Base-by-base conservation (phyloP, 1,140 invertebrate species). In the Nasonia giraulti region DNA sequence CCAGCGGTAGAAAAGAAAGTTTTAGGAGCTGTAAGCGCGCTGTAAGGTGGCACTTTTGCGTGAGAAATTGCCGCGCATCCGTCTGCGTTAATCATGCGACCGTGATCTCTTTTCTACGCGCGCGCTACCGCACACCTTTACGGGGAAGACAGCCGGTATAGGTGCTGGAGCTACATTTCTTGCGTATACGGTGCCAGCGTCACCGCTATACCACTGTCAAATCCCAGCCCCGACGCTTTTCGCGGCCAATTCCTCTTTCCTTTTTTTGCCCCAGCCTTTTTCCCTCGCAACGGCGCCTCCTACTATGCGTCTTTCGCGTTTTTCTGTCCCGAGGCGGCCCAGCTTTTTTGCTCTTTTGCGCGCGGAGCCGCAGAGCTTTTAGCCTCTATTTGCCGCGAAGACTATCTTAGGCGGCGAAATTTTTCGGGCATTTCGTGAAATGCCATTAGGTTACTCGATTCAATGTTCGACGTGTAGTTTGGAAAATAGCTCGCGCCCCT, bases 11-110 rank as follows among this genome's bases (percentile, higher is more conserved):
- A 85, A 77, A 81, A 81, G 78, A 85, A 85, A 85, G 55, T 85
- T 76, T 68, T 11, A 20, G 20, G 7, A 6, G 74, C 37, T 75
- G 20, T 71, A 11, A 33, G 14, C 20, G 33, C 10, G 2, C 37
- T 62, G 10, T 23, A 27, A 74, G 78, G 83, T 68, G 83, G 66
- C 76, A 73, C 44, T 79, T 76, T 69, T n/a, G 47, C 23, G 12
- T 76, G 79, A 85, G 55, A 76, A 81, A 85, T 81, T 31, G 55
- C 73, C 73, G 84, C 8, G 17, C 37, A 77, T 85, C 40, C 84
- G 73, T 84, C 83, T 75, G 37, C 50, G 83, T 85, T 80, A 85
- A 81, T 81, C 84, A 80, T 81, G 27, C 73, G 78, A 1, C 71
- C 40, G 47, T 50, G 47, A 23, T 11, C 20, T 76, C 47, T 78